A percentile compares a stretch with the other conserved stretches of the same genome.
phyloP scores from a whole-genome alignment of 2,888 invertebrate genomes.

The Leucophora obtusa region DNA sequence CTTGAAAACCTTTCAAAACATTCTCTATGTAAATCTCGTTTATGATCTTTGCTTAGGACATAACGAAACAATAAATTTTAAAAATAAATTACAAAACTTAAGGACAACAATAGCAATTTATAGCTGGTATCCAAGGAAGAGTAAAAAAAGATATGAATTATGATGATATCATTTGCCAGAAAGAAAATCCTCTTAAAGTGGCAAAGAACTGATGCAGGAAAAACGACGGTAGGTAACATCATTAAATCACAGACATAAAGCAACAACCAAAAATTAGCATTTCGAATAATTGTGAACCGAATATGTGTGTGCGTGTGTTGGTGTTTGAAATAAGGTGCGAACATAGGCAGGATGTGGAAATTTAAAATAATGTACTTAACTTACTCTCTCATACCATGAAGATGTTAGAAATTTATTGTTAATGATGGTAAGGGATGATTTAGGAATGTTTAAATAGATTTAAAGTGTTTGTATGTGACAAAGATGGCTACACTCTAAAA shows the following conservation, averaged over 20 bases:
- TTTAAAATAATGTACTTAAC: neutral
- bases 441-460: slow-evolving; percentile 37
- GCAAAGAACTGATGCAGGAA: slow-evolving; percentile 19
- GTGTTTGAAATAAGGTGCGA: slow-evolving; percentile 51
- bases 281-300: slow-evolving; percentile 17
- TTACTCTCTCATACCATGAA: neutral
- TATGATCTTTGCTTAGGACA: slow-evolving; percentile 11
- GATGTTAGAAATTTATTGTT: slow-evolving; percentile 14
- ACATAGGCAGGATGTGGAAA: slow-evolving; percentile 49
- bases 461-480: slow-evolving; percentile 10
- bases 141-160: slow-evolving; percentile 43
- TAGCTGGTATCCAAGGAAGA: slow-evolving; percentile 21
- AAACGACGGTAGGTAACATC: slow-evolving; percentile 9
- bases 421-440: slow-evolving; percentile 34
- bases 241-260: slow-evolving; percentile 40
- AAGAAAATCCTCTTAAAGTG: slow-evolving; percentile 60
- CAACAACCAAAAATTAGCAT: slow-evolving; percentile 52
- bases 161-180: slow-evolving; percentile 45
- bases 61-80: slow-evolving; percentile 35
- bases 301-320: neutral
- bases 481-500: too few species aligned
- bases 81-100: slow-evolving; percentile 49
- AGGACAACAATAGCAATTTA: slow-evolving; percentile 43
- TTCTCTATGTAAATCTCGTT: neutral
- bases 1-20: neutral